phyloP scores from a whole-genome alignment of 2,888 invertebrate species.

The Dasysyrphus albostriatus region DNA sequence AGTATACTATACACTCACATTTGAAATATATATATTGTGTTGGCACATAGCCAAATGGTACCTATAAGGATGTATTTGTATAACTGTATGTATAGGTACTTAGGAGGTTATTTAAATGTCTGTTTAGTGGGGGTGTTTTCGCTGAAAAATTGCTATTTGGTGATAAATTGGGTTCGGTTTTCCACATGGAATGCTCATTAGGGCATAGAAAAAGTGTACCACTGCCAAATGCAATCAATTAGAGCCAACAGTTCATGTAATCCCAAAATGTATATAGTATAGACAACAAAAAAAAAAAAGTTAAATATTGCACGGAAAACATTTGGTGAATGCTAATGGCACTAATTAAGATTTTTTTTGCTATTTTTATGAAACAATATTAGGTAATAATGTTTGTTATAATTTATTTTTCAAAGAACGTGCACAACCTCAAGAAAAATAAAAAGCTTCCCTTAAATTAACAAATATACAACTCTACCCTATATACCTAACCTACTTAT shows the following conservation, averaged over 20 bases:
- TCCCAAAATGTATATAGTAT: neutral
- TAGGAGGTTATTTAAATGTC: slow-evolving; percentile 1
- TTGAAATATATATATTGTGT: slow-evolving; percentile 52
- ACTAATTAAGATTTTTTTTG: slow-evolving; percentile 25
- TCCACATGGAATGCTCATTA: slow-evolving; percentile 62
- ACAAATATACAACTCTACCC: neutral
- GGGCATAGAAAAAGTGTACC: slow-evolving; percentile 17
- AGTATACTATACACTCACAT: slow-evolving; percentile 17
- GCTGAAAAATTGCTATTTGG: slow-evolving; percentile 37
- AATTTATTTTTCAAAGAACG: slow-evolving; percentile 15
- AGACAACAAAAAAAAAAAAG: neutral
- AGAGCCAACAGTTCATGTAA: slow-evolving; percentile 35
- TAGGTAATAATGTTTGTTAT: slow-evolving; percentile 18
- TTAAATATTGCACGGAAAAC: slow-evolving; percentile 18
- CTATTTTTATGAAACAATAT: neutral
- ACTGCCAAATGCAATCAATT: slow-evolving; percentile 58
- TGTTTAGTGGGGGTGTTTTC: neutral
- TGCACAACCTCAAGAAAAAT: slow-evolving; percentile 5
- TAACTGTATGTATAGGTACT: neutral
- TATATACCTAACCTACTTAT: too few species aligned
- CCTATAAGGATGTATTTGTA: too few species aligned
- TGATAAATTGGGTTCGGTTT: slow-evolving; percentile 56
- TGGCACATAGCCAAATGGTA: slow-evolving; percentile 36
- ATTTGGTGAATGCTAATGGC: slow-evolving; percentile 31
- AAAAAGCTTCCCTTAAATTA: neutral